Conservation (phyloP, 1,140 invertebrate species). For the Psilanteris sp. region DNA sequence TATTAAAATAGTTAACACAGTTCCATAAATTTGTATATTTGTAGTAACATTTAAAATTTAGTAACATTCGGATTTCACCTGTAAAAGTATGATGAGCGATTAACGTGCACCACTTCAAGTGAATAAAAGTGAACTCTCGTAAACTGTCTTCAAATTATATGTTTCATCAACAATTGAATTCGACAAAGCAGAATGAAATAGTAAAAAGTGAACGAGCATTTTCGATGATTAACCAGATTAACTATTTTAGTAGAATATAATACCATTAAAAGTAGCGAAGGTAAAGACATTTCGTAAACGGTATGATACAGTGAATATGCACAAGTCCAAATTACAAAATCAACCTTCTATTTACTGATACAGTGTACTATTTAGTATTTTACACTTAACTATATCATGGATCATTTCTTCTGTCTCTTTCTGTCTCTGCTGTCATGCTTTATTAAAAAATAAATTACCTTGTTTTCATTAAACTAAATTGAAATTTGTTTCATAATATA, state of each 20-base stretch:
- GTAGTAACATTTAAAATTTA: too few relatives aligned
- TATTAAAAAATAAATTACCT: conserved; percentile 5
- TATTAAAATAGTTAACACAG: too few relatives aligned
- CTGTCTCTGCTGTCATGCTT: conserved; percentile 34
- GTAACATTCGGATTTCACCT: too few relatives aligned
- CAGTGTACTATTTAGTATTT: conserved; percentile 10
- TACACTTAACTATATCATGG: not conserved
- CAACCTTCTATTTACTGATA: not conserved
- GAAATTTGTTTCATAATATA: too few relatives aligned
- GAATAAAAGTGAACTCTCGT: conserved; percentile 8
- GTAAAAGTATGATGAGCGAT: too few relatives aligned
- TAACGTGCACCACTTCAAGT: conserved; percentile 28
- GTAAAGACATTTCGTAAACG: not conserved
- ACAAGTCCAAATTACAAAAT: too few relatives aligned
- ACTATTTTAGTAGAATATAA: conserved; percentile 3
- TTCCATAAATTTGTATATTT: too few relatives aligned
- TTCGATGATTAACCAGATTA: conserved; percentile 12
- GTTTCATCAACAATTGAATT: conserved; percentile 42
- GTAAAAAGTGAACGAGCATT: conserved; percentile 26
- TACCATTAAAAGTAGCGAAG: conserved; percentile 1
- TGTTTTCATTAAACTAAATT: not conserved
- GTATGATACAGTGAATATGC: not conserved
- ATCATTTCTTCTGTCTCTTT: conserved; percentile 19
- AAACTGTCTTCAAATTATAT: conserved; percentile 20
- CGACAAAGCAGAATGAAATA: conserved; percentile 47